phyloP scores from a whole-genome alignment of 2,113 vertebrate genomes.

The Lophochroa leadbeateri region DNA sequence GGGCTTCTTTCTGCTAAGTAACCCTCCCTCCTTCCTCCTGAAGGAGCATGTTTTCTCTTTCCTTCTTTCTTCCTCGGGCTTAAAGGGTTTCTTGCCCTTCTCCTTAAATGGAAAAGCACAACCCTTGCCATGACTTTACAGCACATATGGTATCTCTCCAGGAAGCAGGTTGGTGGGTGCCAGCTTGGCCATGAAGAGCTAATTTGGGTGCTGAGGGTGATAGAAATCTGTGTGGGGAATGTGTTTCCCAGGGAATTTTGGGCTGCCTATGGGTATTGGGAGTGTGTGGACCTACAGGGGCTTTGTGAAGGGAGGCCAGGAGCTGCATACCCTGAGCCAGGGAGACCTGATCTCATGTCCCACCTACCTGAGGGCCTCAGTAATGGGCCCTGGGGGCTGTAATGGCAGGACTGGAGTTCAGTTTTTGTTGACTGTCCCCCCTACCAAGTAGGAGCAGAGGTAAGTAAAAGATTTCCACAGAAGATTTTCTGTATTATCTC shows the following conservation, averaged over 20 bases:
- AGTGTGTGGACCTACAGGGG: background rate
- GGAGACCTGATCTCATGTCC: background rate
- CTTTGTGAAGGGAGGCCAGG: background rate
- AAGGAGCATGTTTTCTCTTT: background rate
- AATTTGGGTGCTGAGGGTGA: background rate
- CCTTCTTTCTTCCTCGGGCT: background rate
- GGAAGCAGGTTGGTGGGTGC: background rate
- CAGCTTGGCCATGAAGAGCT: background rate
- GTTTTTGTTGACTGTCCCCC: background rate
- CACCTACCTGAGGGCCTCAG: background rate
- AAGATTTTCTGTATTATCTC: background rate
- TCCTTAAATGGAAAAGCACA: background rate
- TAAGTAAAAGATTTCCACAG: background rate
- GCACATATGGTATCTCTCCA: fast-evolving
- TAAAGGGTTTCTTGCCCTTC: background rate
- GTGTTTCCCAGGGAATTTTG: background rate
- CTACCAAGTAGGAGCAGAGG: background rate
- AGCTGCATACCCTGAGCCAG: background rate
- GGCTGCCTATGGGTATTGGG: background rate
- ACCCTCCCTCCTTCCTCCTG: background rate
- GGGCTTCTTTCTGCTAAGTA: background rate
- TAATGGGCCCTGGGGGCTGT: background rate
- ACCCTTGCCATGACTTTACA: background rate
- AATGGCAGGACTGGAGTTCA: background rate
- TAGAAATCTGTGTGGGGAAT: background rate